Evolutionary conservation across 1,140 invertebrate genomes (phyloP), one percentile per base, ranked within the genome.

Genomic region (Parasteatoda tepidariorum): DNA sequence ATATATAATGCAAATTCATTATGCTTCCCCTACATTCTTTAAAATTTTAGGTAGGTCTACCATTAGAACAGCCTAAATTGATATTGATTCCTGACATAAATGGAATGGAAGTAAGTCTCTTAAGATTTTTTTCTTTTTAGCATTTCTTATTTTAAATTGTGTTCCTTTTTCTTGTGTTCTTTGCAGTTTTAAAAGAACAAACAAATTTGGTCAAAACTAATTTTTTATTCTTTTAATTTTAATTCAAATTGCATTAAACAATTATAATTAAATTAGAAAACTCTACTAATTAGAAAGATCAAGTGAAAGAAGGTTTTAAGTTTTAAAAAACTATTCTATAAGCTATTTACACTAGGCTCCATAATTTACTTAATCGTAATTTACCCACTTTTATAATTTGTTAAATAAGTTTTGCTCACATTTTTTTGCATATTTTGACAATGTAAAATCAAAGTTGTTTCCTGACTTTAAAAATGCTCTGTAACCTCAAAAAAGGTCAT

Each of bases 21-120:
- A n/a, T n/a, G n/a, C n/a, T n/a, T n/a, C n/a, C n/a, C n/a, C n/a
- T n/a, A n/a, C n/a, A n/a, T n/a, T n/a, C n/a, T n/a, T n/a, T n/a
- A n/a, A n/a, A n/a, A n/a, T n/a, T n/a, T 78, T 67, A 78, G 78
- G 67, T 41, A 26, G 31, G 5, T 22, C 31, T 82, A 24, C 78
- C 66, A 11, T 54, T 82, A n/a, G 78, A 82, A 24, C 22, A 82
- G 30, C 78, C 78, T 30, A 61, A 22, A 57, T 18, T 82, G 6
- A 70, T 82, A 61, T 3, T 9, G 0, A 22, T 82, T 48, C 57
- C 48, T 5, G 67, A 82, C 48, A 31, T 34, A 22, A 15, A 71
- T 70, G 78, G 78, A 7, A 26, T 31, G n/a, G n/a, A 68, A 5
- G 76, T 79, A 68, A 68, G 76, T 68, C 15, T 31, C 15, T 73